Conservation (phyloP, 2,797 vertebrate species). For the Helicolenus hilgendorfi region DNA sequence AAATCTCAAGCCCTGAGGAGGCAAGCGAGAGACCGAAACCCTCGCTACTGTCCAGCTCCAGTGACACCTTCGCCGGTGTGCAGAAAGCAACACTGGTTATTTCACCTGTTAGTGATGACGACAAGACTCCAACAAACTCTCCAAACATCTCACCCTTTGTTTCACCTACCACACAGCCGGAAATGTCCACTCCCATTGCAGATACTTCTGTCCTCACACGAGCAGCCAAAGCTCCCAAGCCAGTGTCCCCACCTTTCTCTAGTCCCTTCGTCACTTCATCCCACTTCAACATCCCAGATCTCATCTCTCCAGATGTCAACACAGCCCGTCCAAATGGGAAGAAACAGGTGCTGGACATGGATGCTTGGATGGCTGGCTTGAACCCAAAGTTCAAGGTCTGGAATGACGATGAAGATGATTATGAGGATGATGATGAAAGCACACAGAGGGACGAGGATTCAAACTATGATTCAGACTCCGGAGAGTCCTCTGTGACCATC, state of each 20-base stretch:
- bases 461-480: slow-evolving; percentile 90
- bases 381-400: slow-evolving; percentile 66
- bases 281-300: slow-evolving; percentile 12
- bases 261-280: background rate
- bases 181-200: background rate
- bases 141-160: slow-evolving; percentile 46
- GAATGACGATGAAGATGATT: slow-evolving; percentile 62
- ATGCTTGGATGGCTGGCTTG: slow-evolving; percentile 79
- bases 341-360: slow-evolving; percentile 49
- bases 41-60: background rate
- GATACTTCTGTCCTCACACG: background rate
- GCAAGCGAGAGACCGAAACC: background rate
- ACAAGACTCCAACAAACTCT: slow-evolving; percentile 81
- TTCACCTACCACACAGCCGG: slow-evolving; percentile 3
- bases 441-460: slow-evolving; percentile 87
- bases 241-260: background rate
- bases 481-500: slow-evolving; percentile 88
- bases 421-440: slow-evolving; percentile 81
- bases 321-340: slow-evolving; percentile 12
- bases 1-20: slow-evolving; percentile 38
- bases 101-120: slow-evolving; percentile 60
- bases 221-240: background rate
- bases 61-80: slow-evolving; percentile 3
- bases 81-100: background rate
- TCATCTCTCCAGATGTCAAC: slow-evolving; percentile 24